A percentile compares a stretch with the other conserved stretches of the same genome.
Conservation (phyloP, 2,797 vertebrate species). For the Diceros bicornis region DNA sequence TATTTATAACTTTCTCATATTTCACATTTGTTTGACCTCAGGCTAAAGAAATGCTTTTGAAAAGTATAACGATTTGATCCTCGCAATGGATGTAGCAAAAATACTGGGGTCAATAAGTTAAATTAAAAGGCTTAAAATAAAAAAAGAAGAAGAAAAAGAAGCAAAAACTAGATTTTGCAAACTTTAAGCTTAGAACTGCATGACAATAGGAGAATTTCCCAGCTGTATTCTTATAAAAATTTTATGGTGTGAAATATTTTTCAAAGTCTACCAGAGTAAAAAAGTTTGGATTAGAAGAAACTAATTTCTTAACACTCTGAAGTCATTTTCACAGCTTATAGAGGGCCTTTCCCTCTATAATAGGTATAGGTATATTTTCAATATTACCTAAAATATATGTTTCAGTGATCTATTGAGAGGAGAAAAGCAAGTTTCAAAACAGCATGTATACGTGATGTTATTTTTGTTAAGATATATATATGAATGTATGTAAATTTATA, state of each 20-base stretch:
- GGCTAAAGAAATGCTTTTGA: constrained; percentile 83
- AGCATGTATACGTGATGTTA: not conserved
- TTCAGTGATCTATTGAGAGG: not conserved
- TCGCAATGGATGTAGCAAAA: constrained; percentile 78
- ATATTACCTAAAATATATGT: not conserved
- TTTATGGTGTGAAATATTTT: not conserved
- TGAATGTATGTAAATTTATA: not conserved
- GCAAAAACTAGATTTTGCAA: constrained; percentile 76
- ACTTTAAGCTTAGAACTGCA: constrained; percentile 67
- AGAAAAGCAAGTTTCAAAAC: constrained; percentile 49
- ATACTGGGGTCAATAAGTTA: constrained; percentile 76
- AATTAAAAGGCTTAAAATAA: constrained; percentile 73
- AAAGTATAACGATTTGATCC: constrained; percentile 78
- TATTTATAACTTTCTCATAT: constrained; percentile 78
- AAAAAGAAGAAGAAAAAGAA: constrained; percentile 61
- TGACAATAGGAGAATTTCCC: constrained; percentile 42
- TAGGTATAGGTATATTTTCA: not conserved
- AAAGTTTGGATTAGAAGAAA: not conserved
- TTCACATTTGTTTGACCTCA: constrained; percentile 79
- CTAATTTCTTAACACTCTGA: not conserved
- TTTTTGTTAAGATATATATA: not conserved
- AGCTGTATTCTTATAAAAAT: constrained; percentile 45
- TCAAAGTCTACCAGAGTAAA: constrained; percentile 53
- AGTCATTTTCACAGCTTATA: not conserved
- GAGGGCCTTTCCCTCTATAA: not conserved